These are phyloP conservation scores for Cheilosia variabilis DNA, from an alignment of 2,888 invertebrate species.

Conservation along the genomic window DNA sequence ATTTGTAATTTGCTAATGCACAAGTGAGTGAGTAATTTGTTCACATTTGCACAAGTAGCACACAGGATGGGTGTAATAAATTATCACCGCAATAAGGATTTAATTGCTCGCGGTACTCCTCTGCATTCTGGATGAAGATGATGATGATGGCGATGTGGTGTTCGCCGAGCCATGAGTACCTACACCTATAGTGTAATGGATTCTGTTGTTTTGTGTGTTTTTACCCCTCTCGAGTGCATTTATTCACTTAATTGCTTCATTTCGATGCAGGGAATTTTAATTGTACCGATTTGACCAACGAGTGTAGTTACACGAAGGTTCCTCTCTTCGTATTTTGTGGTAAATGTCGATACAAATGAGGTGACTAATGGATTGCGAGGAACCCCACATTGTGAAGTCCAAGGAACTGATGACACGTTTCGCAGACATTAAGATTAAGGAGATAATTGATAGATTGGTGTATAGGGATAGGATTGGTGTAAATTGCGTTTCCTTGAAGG, in stretches of 20 bases:
- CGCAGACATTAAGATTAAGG: neutral
- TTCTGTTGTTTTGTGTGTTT: constrained; percentile 24
- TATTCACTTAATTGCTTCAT: constrained; percentile 68
- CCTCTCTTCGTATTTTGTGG: neutral
- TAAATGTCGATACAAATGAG: constrained; percentile 40
- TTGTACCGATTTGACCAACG: constrained; percentile 44
- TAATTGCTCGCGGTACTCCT: constrained; percentile 47
- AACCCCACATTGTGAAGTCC: constrained; percentile 6
- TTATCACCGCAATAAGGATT: constrained; percentile 70
- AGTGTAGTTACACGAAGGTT: constrained; percentile 2
- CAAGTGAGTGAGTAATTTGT: constrained; percentile 71
- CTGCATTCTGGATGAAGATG: constrained; percentile 26
- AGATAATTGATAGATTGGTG: neutral
- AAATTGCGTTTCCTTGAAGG: neutral
- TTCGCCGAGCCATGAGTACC: constrained; percentile 23
- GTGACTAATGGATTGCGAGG: constrained; percentile 41
- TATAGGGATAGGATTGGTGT: neutral
- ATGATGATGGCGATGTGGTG: constrained; percentile 17
- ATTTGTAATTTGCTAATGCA: constrained; percentile 74
- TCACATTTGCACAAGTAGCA: constrained; percentile 55
- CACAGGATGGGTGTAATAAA: constrained; percentile 55
- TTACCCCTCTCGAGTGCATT: constrained; percentile 20
- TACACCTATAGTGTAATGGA: constrained; percentile 51
- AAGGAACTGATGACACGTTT: constrained; percentile 18
- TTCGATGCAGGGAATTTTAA: constrained; percentile 68